These are phyloP conservation scores for Elymnias hypermnestra DNA, from an alignment of 1,140 invertebrate species.

Conservation along the genomic window DNA sequence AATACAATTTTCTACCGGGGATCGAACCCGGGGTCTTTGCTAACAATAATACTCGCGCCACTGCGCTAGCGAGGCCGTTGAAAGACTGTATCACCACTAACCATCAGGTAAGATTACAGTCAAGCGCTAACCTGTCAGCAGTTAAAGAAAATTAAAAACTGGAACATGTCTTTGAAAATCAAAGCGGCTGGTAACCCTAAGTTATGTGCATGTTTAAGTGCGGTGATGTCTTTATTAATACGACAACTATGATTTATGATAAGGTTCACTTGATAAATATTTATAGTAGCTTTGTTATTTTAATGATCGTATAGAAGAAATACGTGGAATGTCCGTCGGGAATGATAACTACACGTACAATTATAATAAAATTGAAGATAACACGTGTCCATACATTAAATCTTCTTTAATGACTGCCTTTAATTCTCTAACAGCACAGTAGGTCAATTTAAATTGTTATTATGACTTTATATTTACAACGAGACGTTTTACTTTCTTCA, in stretches of 20 bases:
- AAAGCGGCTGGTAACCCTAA: neutral
- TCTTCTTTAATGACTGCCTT: conserved; percentile 1
- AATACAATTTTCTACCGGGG: no score
- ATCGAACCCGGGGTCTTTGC: no score
- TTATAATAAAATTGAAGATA: conserved; percentile 3
- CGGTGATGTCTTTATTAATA: conserved; percentile 17
- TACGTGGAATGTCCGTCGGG: conserved; percentile 1
- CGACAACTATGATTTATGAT: conserved; percentile 17
- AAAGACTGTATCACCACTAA: no score
- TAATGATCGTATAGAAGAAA: conserved; percentile 6
- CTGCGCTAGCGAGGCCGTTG: no score
- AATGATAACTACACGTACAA: neutral
- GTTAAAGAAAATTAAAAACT: no score
- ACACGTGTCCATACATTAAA: conserved; percentile 3
- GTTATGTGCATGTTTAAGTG: conserved; percentile 4
- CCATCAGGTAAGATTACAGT: no score
- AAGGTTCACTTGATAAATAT: conserved; percentile 15
- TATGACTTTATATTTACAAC: no score
- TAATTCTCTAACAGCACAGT: conserved; percentile 1
- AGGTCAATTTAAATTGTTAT: conserved; percentile 2
- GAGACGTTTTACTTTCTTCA: no score
- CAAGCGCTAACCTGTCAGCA: no score
- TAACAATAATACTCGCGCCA: no score
- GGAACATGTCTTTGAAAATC: neutral
- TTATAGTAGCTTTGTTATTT: conserved; percentile 20